A percentile compares a stretch with the other conserved stretches of the same genome.
These are phyloP conservation scores for Cryptoprocta ferox DNA, from an alignment of 2,797 vertebrate genomes.

Conservation along the genomic window DNA sequence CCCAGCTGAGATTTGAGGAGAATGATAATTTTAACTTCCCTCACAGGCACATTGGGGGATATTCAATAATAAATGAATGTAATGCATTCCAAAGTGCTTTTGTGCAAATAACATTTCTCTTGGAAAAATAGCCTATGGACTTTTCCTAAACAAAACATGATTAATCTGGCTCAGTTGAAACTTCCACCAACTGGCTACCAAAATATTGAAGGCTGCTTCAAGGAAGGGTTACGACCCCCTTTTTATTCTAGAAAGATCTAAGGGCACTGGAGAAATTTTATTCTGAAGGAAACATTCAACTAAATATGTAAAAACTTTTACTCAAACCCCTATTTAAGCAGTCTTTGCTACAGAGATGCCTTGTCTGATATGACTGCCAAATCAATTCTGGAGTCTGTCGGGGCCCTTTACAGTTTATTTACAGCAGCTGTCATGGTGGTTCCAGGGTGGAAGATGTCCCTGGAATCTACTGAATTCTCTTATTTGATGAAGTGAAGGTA, in stretches of 20 bases:
- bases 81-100: conserved; percentile 77
- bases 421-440: conserved; percentile 56
- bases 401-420: conserved; percentile 65
- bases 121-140: conserved; percentile 73
- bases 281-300: conserved; percentile 52
- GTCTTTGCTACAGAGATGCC: conserved; percentile 62
- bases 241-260: conserved; percentile 56
- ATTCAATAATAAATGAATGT: conserved; percentile 78
- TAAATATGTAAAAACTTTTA: conserved; percentile 47
- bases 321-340: conserved; percentile 48
- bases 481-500: conserved; percentile 71
- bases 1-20: conserved; percentile 64
- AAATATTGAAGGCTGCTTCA: conserved; percentile 56
- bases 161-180: conserved; percentile 67
- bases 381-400: conserved; percentile 45
- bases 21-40: conserved; percentile 75
- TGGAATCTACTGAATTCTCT: conserved; percentile 70
- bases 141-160: conserved; percentile 73
- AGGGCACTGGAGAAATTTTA: conserved; percentile 40
- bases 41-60: conserved; percentile 69
- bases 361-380: conserved; percentile 58
- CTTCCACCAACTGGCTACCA: conserved; percentile 48
- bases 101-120: conserved; percentile 74
- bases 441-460: conserved; percentile 74
- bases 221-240: not conserved